Percentiles rank a stretch among this genome's conserved stretches.
Evolutionary conservation across 1,140 invertebrate species (phyloP).

Genomic region (Drosophila insularis): DNA sequence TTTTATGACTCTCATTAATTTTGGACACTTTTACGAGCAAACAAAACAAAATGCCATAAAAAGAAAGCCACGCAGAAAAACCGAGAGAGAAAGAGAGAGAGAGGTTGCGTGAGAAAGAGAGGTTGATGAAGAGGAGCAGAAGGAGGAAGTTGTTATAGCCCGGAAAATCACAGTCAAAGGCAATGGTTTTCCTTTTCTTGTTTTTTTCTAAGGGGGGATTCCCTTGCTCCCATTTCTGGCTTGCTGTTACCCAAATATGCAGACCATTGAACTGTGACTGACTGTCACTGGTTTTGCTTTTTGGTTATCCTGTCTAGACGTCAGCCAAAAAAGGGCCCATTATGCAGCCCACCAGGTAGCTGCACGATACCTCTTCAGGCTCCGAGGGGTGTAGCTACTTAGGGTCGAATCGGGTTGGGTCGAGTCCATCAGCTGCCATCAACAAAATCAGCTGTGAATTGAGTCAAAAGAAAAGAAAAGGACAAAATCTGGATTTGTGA

Average conservation of each 20-base stretch:
- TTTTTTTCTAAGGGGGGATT: slow-evolving; percentile 13
- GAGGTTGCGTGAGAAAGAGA: neutral
- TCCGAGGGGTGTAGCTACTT: neutral
- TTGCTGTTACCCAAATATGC: slow-evolving; percentile 72
- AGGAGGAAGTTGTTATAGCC: neutral
- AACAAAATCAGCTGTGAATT: neutral
- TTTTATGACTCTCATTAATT: slow-evolving; percentile 79
- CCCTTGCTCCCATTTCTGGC: slow-evolving; percentile 62
- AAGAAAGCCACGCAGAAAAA: slow-evolving; percentile 43
- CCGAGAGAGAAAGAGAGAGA: slow-evolving; percentile 1
- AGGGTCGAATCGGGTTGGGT: neutral
- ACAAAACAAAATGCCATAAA: slow-evolving; percentile 77
- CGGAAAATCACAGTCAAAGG: slow-evolving; percentile 10
- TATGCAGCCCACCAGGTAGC: neutral
- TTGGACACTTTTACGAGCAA: slow-evolving; percentile 75
- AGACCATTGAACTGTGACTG: slow-evolving; percentile 36
- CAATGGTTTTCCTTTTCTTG: neutral
- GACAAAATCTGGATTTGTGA: neutral
- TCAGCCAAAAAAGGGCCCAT: neutral
- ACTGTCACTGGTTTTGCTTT: neutral
- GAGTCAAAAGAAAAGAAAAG: neutral
- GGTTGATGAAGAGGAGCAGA: too few relatives aligned
- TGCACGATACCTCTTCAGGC: neutral
- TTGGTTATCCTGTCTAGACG: slow-evolving; percentile 7
- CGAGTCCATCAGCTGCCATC: neutral